A percentile compares a stretch with the other conserved stretches of the same genome.
Evolutionary conservation across 2,113 vertebrate genomes (phyloP).

Genomic region (Dicentrarchus labrax): DNA sequence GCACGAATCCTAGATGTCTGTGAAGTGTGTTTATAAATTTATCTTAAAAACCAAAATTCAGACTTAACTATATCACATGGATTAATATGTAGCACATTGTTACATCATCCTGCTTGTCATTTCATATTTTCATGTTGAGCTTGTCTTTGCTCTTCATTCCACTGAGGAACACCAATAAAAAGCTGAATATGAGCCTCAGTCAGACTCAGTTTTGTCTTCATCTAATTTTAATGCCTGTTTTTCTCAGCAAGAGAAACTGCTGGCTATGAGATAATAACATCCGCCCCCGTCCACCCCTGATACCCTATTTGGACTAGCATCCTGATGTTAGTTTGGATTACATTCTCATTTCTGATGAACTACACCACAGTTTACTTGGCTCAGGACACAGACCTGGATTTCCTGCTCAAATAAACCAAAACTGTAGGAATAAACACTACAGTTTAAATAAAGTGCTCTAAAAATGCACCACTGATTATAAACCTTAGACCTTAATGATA

Average conservation of each 20-base stretch:
- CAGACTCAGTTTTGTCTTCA: not conserved
- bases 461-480: constrained; percentile 17
- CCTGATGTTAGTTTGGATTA: constrained; percentile 41
- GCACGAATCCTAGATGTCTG: not conserved
- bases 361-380: constrained; percentile 14
- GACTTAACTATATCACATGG: not conserved
- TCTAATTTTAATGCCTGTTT: constrained; percentile 2
- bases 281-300: not conserved
- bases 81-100: not conserved
- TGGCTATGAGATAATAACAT: constrained; percentile 21
- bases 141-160: not conserved
- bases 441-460: constrained; percentile 10
- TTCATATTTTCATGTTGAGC: not conserved
- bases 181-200: not conserved
- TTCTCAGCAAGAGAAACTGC: constrained; percentile 11
- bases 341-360: constrained; percentile 23
- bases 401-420: constrained; percentile 22
- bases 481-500: not conserved
- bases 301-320: constrained; percentile 16
- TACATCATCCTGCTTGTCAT: not conserved
- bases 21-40: not conserved
- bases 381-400: constrained; percentile 9
- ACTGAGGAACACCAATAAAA: not conserved
- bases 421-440: constrained; percentile 24
- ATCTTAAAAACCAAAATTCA: too few relatives aligned